Percentiles rank a stretch among this genome's conserved stretches.
Evolutionary conservation across 2,888 invertebrate species (phyloP).

Genomic region (Piscicola geometra): DNA sequence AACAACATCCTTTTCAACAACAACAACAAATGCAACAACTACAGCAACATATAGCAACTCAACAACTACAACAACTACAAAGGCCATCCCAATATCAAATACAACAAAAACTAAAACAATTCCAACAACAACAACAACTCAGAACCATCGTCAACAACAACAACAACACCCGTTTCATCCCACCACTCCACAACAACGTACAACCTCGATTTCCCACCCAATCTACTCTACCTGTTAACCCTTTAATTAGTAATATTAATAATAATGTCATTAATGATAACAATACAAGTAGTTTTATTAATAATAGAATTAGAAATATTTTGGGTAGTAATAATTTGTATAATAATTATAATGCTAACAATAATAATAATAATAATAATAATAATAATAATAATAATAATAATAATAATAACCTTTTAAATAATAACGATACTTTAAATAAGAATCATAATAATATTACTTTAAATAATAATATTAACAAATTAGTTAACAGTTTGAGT

Average conservation of each 20-base stretch:
- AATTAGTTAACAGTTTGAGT: not conserved
- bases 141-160: too few relatives aligned
- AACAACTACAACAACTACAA: not conserved
- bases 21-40: not conserved
- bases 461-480: not conserved
- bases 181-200: too few relatives aligned
- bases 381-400: slow-evolving; percentile 14
- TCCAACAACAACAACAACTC: too few relatives aligned
- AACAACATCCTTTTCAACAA: not conserved
- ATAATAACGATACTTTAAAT: not conserved
- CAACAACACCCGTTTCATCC: too few relatives aligned
- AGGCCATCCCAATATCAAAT: too few relatives aligned
- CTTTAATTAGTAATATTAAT: too few relatives aligned
- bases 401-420: slow-evolving; percentile 22
- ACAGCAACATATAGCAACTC: not conserved
- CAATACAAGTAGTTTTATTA: too few relatives aligned
- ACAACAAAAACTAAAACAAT: too few relatives aligned
- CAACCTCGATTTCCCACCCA: too few relatives aligned
- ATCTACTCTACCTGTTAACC: too few relatives aligned
- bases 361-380: slow-evolving; percentile 23
- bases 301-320: not conserved
- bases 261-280: too few relatives aligned
- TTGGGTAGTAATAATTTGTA: not conserved
- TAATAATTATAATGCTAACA: not conserved
- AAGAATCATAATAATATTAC: not conserved